phyloP scores from a whole-genome alignment of 2,797 vertebrate genomes.

The Onychomys leucogaster region DNA sequence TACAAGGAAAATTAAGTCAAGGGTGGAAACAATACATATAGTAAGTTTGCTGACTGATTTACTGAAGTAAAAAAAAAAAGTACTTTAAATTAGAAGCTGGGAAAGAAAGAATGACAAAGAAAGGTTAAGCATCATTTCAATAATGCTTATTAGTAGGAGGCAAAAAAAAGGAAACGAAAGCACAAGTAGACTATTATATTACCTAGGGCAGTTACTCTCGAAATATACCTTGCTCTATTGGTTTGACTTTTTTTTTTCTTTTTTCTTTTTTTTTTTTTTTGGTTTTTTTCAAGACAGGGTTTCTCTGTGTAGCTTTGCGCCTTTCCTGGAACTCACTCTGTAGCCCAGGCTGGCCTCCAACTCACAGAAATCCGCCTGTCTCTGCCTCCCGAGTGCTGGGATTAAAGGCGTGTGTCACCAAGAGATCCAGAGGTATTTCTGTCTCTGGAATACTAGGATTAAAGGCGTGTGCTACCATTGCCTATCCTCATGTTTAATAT shows the following conservation, averaged over 20 bases:
- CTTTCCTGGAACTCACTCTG: too few species aligned
- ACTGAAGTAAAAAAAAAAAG: not conserved
- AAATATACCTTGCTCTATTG: slow-evolving; percentile 41
- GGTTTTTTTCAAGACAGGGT: too few species aligned
- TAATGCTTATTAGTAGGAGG: not conserved
- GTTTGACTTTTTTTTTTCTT: slow-evolving; percentile 12
- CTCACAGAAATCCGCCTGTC: too few species aligned
- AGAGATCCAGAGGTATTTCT: too few species aligned
- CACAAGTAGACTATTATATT: not conserved
- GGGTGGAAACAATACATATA: not conserved
- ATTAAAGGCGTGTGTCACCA: too few species aligned
- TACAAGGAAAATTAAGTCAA: slow-evolving; percentile 22
- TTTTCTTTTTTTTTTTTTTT: too few species aligned
- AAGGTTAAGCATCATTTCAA: slow-evolving; percentile 18
- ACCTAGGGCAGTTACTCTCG: not conserved
- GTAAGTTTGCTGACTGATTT: slow-evolving; percentile 4
- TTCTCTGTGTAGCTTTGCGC: too few species aligned
- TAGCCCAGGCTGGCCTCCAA: too few species aligned
- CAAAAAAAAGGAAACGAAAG: not conserved
- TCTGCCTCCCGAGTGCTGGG: too few species aligned
- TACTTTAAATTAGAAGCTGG: slow-evolving; percentile 41
- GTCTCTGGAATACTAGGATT: too few species aligned
- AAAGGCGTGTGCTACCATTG: too few species aligned
- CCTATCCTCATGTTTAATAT: too few species aligned
- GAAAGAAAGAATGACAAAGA: not conserved